These are phyloP conservation scores for Distichodus sexfasciatus DNA, from an alignment of 2,797 vertebrate genomes.

Conservation along the genomic window DNA sequence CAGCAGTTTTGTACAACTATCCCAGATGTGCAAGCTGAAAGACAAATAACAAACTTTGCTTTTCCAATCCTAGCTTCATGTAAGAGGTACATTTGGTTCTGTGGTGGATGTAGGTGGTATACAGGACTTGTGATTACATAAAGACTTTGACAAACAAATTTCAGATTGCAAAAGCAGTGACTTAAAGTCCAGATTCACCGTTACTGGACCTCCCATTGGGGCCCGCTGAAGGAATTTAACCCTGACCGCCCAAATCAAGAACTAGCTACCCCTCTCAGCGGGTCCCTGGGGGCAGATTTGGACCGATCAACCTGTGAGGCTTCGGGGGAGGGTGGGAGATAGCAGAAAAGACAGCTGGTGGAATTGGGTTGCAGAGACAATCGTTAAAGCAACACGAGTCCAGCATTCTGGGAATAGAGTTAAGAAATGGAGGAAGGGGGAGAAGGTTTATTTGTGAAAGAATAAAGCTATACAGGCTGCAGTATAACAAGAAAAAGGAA, in stretches of 20 bases:
- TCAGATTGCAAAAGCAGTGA: no score
- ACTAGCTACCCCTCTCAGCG: not conserved
- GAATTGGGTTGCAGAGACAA: conserved; percentile 28
- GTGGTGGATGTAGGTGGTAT: no score
- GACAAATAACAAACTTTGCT: no score
- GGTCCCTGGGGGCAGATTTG: conserved; percentile 7
- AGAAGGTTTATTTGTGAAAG: no score
- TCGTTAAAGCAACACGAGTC: conserved; percentile 38
- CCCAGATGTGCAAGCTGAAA: conserved; percentile 52
- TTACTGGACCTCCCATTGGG: not conserved
- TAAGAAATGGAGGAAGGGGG: no score
- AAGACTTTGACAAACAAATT: no score
- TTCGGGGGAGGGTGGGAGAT: conserved; percentile 19
- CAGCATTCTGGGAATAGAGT: not conserved
- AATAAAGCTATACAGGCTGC: no score
- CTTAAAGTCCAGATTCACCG: not conserved
- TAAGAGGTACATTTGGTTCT: no score
- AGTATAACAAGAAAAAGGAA: no score
- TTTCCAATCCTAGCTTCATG: no score
- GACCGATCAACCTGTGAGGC: conserved; percentile 1
- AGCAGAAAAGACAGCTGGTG: conserved; percentile 46
- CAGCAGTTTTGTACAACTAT: conserved; percentile 45
- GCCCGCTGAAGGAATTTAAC: conserved; percentile 5
- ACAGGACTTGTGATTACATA: no score
- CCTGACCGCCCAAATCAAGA: conserved; percentile 1